These are phyloP conservation scores for Pycnomerus fuliginosus DNA, from an alignment of 2,888 invertebrate species.

Conservation along the genomic window DNA sequence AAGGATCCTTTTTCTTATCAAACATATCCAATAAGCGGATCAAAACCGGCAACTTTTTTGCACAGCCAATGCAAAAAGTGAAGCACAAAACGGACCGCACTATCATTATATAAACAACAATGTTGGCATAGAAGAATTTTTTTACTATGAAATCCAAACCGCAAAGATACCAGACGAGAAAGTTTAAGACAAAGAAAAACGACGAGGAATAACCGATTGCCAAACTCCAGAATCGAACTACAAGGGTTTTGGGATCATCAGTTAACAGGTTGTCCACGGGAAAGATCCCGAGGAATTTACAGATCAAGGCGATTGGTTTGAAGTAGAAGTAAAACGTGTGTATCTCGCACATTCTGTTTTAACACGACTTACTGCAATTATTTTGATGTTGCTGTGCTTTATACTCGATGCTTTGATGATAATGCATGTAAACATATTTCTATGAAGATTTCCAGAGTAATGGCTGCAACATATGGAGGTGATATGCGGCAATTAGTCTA, in stretches of 20 bases:
- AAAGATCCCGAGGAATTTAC: constrained; percentile 31
- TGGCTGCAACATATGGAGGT: too few species aligned
- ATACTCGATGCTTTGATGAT: too few species aligned
- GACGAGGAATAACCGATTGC: constrained; percentile 24
- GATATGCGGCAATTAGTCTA: too few species aligned
- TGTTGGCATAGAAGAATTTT: constrained; percentile 15
- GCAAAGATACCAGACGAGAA: constrained; percentile 21
- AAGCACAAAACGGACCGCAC: constrained; percentile 26
- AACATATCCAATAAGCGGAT: constrained; percentile 30
- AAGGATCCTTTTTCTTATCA: constrained; percentile 24
- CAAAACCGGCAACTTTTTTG: constrained; percentile 27
- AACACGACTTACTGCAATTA: too few species aligned
- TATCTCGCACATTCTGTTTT: too few species aligned
- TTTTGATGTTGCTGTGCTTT: too few species aligned
- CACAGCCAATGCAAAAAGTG: constrained; percentile 19
- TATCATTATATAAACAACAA: constrained; percentile 22
- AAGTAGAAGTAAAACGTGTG: constrained; percentile 36
- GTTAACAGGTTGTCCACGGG: constrained; percentile 31
- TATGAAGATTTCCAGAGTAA: too few species aligned
- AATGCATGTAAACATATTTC: too few species aligned
- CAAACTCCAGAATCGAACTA: constrained; percentile 23
- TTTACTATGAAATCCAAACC: constrained; percentile 17
- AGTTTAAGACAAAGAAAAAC: constrained; percentile 19
- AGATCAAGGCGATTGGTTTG: constrained; percentile 30
- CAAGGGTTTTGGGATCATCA: constrained; percentile 20